phyloP scores from a whole-genome alignment of 2,888 invertebrate genomes.

The Trichogramma dendrolimi region DNA sequence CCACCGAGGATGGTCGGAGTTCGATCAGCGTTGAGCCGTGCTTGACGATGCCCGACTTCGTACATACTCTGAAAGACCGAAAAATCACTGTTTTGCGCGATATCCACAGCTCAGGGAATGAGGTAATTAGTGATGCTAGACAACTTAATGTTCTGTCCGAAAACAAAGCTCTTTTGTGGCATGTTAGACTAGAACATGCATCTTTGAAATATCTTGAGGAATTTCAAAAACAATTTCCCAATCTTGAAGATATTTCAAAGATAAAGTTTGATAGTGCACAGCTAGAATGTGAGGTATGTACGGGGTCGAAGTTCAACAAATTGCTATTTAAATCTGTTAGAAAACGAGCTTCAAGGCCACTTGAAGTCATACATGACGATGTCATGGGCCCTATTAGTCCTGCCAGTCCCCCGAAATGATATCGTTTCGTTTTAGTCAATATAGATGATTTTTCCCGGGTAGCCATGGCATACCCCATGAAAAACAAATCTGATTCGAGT shows the following conservation, averaged over 20 bases:
- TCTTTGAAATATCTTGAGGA: constrained; percentile 29
- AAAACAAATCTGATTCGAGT: constrained; percentile 21
- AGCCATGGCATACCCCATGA: constrained; percentile 28
- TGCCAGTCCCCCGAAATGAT: constrained; percentile 20
- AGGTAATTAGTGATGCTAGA: constrained; percentile 11
- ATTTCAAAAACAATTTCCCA: constrained; percentile 27
- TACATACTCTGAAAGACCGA: no score
- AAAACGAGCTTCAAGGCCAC: constrained; percentile 23
- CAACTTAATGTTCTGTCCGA: constrained; percentile 16
- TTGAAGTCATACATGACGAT: constrained; percentile 31
- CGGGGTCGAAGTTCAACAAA: constrained; percentile 31
- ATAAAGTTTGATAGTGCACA: constrained; percentile 29
- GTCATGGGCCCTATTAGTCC: constrained; percentile 28
- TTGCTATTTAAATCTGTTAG: constrained; percentile 27
- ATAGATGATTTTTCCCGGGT: constrained; percentile 31
- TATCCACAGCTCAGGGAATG: background rate
- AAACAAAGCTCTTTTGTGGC: constrained; percentile 31
- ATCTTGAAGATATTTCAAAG: constrained; percentile 22
- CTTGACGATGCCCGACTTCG: no score
- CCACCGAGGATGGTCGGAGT: no score
- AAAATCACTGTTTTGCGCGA: no score
- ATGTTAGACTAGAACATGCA: constrained; percentile 29
- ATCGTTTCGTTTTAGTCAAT: constrained; percentile 26
- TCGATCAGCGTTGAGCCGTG: no score
- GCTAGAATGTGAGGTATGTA: constrained; percentile 31